Evolutionary conservation across 2,888 invertebrate species (phyloP).

Genomic region (Marasmarcha lunaedactyla): DNA sequence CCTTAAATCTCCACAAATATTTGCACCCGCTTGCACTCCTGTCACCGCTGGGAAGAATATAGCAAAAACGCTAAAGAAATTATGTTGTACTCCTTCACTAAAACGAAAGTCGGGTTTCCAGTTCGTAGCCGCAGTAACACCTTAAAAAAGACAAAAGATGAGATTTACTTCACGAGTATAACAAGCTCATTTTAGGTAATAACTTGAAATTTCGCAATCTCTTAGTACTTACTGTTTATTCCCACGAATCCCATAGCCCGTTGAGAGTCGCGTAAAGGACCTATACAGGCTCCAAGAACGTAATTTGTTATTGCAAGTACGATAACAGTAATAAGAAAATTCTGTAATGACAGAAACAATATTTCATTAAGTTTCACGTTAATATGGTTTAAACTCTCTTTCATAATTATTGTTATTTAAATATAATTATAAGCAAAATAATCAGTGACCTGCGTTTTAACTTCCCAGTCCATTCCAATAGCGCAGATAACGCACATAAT

Average conservation of each 20-base stretch:
- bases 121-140: slow-evolving; percentile 72
- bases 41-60: slow-evolving; percentile 97
- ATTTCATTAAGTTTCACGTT: too few relatives aligned
- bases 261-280: slow-evolving; percentile 68
- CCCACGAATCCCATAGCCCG: slow-evolving; percentile 83
- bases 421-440: too few relatives aligned
- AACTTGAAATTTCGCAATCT: too few relatives aligned
- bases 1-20: slow-evolving; percentile 93
- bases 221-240: slow-evolving; percentile 76
- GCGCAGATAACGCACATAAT: slow-evolving; percentile 84
- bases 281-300: slow-evolving; percentile 82
- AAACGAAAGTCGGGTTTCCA: slow-evolving; percentile 74
- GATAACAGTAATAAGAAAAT: slow-evolving; percentile 84
- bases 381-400: too few relatives aligned
- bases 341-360: slow-evolving; percentile 71
- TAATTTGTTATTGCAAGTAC: slow-evolving; percentile 86
- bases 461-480: slow-evolving; percentile 92
- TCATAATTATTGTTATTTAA: too few relatives aligned
- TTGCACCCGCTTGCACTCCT: slow-evolving; percentile 94
- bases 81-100: slow-evolving; percentile 74
- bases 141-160: slow-evolving; percentile 58
- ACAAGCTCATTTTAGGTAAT: too few relatives aligned
- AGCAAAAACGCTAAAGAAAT: slow-evolving; percentile 91
- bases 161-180: too few relatives aligned
- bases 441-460: slow-evolving; percentile 79